phyloP scores from a whole-genome alignment of 1,140 invertebrate genomes.

The Tribolium castaneum region DNA sequence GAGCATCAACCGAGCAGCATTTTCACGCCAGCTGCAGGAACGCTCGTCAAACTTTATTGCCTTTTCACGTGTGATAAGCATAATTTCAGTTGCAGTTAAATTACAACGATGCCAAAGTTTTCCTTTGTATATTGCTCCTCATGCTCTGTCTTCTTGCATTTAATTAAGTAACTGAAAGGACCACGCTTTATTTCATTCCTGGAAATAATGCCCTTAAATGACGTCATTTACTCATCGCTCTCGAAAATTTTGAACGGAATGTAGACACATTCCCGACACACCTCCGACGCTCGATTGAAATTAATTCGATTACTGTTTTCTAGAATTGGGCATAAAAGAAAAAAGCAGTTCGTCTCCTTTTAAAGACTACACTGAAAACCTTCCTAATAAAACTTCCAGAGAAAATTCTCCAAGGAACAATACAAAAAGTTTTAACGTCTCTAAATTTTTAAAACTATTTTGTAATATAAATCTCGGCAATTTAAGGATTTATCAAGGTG shows the following conservation, averaged over 20 bases:
- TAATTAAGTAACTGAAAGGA: background rate
- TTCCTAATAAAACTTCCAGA: background rate
- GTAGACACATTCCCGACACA: background rate
- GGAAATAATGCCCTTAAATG: background rate
- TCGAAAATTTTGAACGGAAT: background rate
- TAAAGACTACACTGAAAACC: background rate
- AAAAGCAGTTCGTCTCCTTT: background rate
- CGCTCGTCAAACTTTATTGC: conserved; percentile 31
- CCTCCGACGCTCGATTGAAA: no score
- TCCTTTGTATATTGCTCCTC: background rate
- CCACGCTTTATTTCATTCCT: background rate
- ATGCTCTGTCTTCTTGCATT: background rate
- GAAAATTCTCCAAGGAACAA: background rate
- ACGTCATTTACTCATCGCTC: background rate
- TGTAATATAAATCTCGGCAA: background rate
- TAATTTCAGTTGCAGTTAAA: conserved; percentile 33
- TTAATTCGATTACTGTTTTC: background rate
- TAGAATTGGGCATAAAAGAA: background rate
- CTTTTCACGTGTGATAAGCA: conserved; percentile 30
- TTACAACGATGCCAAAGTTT: conserved; percentile 5
- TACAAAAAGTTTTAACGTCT: background rate
- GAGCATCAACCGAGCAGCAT: conserved; percentile 1
- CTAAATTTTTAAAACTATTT: background rate
- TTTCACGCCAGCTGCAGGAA: conserved; percentile 26
- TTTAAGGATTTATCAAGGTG: background rate